These are phyloP conservation scores for Trisateles emortualis DNA, from an alignment of 2,888 invertebrate genomes.

Conservation along the genomic window DNA sequence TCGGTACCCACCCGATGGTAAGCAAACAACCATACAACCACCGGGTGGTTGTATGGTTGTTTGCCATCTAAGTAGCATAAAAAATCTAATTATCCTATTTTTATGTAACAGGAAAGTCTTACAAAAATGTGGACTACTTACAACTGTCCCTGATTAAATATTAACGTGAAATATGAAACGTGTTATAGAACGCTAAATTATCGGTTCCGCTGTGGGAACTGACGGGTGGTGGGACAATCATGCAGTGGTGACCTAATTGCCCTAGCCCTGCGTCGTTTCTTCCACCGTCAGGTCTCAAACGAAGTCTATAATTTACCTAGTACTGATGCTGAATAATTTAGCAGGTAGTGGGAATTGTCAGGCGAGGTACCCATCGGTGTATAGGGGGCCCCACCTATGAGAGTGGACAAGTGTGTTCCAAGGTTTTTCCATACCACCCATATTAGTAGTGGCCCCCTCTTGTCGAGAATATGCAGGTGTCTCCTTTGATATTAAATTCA, in stretches of 20 bases:
- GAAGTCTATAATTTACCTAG: constrained; percentile 78
- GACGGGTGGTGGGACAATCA: constrained; percentile 64
- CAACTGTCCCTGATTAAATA: constrained; percentile 31
- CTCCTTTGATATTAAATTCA: constrained; percentile 48
- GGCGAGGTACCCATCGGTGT: constrained; percentile 57
- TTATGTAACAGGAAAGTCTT: not conserved
- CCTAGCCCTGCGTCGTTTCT: constrained; percentile 53
- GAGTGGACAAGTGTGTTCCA: constrained; percentile 49
- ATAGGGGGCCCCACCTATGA: constrained; percentile 36
- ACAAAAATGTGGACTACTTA: not conserved
- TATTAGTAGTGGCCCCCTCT: constrained; percentile 39
- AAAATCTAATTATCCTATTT: constrained; percentile 7
- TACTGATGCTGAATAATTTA: constrained; percentile 78
- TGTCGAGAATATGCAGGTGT: constrained; percentile 65
- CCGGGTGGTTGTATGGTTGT: no score
- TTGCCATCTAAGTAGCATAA: no score
- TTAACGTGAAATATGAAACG: constrained; percentile 48
- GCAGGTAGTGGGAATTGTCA: constrained; percentile 67
- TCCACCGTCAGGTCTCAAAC: constrained; percentile 56
- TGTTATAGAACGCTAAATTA: constrained; percentile 45
- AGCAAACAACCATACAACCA: no score
- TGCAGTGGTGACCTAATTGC: constrained; percentile 72
- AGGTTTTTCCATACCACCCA: constrained; percentile 47
- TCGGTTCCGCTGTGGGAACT: constrained; percentile 61
- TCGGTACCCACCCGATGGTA: no score